Conservation (phyloP, 1,140 invertebrate genomes). For the Trichonephila inaurata region DNA sequence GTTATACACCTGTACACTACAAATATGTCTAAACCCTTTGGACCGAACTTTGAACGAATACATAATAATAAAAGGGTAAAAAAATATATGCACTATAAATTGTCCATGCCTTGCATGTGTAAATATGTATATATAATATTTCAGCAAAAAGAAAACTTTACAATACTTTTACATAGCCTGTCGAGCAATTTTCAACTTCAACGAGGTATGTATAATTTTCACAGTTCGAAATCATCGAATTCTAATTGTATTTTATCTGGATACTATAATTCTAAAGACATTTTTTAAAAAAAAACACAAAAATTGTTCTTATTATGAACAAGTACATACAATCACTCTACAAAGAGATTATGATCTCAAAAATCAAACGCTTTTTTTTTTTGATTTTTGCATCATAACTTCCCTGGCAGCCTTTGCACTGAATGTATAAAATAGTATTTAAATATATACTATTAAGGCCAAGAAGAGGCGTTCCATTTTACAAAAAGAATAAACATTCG, state of each 20-base stretch:
- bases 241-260: not conserved
- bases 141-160: conserved; percentile 5
- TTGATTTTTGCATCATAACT: conserved; percentile 42
- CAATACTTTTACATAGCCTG: conserved; percentile 36
- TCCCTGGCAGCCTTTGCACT: conserved; percentile 64
- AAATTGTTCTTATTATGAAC: conserved; percentile 44
- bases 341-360: conserved; percentile 49
- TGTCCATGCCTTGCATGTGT: conserved; percentile 9
- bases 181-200: conserved; percentile 19
- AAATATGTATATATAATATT: conserved; percentile 35
- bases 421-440: conserved; percentile 66
- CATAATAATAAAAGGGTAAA: not conserved
- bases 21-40: conserved; percentile 62
- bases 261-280: conserved; percentile 47
- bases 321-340: conserved; percentile 60
- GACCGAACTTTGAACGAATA: conserved; percentile 35
- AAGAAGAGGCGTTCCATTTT: conserved; percentile 43
- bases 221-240: conserved; percentile 36
- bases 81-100: conserved; percentile 36
- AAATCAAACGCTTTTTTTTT: conserved; percentile 4
- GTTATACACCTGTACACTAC: conserved; percentile 40
- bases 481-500: not conserved
- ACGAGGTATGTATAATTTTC: conserved; percentile 39
- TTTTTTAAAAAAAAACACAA: conserved; percentile 23
- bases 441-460: conserved; percentile 73